These are phyloP conservation scores for Acleris literana DNA, from an alignment of 2,888 invertebrate genomes.

Conservation along the genomic window DNA sequence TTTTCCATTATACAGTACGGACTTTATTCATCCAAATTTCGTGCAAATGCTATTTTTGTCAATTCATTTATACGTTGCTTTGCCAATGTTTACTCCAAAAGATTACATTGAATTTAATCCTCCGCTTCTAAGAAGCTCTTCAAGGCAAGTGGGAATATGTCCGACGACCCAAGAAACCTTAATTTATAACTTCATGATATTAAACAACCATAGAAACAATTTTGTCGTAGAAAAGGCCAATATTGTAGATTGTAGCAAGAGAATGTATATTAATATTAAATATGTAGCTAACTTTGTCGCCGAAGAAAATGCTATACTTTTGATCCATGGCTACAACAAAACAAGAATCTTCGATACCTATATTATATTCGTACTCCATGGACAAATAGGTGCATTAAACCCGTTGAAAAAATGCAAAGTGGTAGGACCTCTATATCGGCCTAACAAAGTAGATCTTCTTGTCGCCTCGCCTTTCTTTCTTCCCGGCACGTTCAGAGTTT, in stretches of 20 bases:
- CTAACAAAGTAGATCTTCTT: constrained; percentile 67
- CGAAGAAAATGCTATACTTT: constrained; percentile 61
- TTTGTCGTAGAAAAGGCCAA: constrained; percentile 69
- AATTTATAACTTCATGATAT: constrained; percentile 59
- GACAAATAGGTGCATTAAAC: constrained; percentile 57
- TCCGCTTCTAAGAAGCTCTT: constrained; percentile 69
- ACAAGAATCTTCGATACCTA: constrained; percentile 76
- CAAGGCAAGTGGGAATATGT: constrained; percentile 64
- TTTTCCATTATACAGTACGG: constrained; percentile 78
- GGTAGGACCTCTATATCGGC: constrained; percentile 68
- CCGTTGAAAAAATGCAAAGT: constrained; percentile 72
- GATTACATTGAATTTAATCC: constrained; percentile 72
- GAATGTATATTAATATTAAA: constrained; percentile 66
- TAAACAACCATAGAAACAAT: constrained; percentile 63
- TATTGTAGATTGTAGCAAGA: constrained; percentile 64
- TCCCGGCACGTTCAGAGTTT: constrained; percentile 53
- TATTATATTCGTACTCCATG: constrained; percentile 64
- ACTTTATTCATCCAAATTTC: constrained; percentile 80
- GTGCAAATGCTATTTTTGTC: constrained; percentile 84
- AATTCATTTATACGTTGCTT: constrained; percentile 78
- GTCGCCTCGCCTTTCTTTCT: constrained; percentile 64
- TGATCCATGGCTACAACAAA: constrained; percentile 75
- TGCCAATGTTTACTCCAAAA: constrained; percentile 79
- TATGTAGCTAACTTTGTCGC: constrained; percentile 67
- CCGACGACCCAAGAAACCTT: constrained; percentile 71